Conservation (phyloP, 64 coral and sea anemone genomes). For the Dendrophyllia cribrosa region DNA sequence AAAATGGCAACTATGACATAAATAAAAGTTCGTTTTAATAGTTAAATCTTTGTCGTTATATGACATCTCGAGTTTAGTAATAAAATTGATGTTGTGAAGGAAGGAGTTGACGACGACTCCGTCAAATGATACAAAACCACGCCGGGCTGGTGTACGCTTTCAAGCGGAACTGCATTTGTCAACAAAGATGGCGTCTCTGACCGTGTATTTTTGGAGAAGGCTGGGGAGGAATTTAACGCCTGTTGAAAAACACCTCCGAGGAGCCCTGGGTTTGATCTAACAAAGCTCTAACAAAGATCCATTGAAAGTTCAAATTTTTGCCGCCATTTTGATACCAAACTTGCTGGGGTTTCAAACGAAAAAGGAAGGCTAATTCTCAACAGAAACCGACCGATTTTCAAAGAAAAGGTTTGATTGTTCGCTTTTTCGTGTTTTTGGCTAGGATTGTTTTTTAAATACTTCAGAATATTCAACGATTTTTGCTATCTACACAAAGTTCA, state of each 20-base stretch:
- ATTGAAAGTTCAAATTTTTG: background rate
- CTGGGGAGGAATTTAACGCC: background rate
- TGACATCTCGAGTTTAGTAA: no score
- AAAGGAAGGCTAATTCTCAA: background rate
- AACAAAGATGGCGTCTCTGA: background rate
- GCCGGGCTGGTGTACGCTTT: background rate
- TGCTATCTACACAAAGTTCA: slow-evolving; percentile 13
- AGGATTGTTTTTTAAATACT: slow-evolving; percentile 21
- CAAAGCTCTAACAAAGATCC: background rate
- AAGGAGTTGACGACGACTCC: no score
- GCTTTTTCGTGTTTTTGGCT: slow-evolving; percentile 13
- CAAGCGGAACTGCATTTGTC: background rate
- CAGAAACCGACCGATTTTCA: background rate
- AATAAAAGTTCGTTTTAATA: no score
- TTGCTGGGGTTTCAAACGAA: background rate
- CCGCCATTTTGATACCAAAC: slow-evolving; percentile 50
- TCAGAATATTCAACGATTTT: background rate
- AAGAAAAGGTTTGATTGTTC: background rate
- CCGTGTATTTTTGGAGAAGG: background rate
- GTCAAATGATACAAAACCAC: no score
- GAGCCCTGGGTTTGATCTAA: background rate
- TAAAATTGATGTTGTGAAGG: no score
- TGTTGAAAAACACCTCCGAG: background rate
- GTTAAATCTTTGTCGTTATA: no score
- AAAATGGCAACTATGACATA: no score